Percentiles rank a stretch among this genome's conserved stretches.
Evolutionary conservation across 2,113 vertebrate species (phyloP).

Genomic region (Cnemophilus loriae): DNA sequence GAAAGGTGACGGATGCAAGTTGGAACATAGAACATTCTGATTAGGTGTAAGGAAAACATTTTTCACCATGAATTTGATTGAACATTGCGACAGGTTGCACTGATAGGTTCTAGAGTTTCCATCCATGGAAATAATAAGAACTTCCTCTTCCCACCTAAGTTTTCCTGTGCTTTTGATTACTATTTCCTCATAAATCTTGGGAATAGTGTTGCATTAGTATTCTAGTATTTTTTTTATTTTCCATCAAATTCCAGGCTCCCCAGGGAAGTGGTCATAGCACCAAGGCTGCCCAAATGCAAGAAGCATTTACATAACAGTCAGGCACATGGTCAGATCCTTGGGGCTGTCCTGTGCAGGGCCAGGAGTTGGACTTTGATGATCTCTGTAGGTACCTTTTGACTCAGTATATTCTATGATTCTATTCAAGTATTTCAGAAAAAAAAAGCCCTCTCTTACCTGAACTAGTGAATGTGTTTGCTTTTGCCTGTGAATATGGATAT

Average conservation of each 20-base stretch:
- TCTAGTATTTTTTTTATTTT: neutral
- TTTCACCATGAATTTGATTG: neutral
- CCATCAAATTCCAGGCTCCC: neutral
- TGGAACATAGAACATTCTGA: neutral
- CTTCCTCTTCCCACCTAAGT: neutral
- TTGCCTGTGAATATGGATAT: neutral
- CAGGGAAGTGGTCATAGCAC: too few species aligned
- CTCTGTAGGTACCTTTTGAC: neutral
- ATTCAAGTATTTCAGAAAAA: neutral
- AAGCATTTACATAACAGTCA: neutral
- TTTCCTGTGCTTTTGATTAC: neutral
- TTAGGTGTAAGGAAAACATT: neutral
- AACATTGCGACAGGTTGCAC: neutral
- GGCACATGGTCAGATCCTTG: neutral
- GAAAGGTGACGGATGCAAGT: neutral
- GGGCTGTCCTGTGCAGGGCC: neutral
- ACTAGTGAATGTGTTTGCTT: neutral
- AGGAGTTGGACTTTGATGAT: neutral
- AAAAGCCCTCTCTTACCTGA: neutral
- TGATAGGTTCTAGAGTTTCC: neutral
- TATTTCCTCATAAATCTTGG: neutral
- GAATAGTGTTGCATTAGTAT: neutral
- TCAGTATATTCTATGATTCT: neutral
- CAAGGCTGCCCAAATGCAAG: neutral
- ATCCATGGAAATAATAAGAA: neutral